These are phyloP conservation scores for Caenorhabditis plicata DNA, from an alignment of 2,888 invertebrate species.

Conservation along the genomic window DNA sequence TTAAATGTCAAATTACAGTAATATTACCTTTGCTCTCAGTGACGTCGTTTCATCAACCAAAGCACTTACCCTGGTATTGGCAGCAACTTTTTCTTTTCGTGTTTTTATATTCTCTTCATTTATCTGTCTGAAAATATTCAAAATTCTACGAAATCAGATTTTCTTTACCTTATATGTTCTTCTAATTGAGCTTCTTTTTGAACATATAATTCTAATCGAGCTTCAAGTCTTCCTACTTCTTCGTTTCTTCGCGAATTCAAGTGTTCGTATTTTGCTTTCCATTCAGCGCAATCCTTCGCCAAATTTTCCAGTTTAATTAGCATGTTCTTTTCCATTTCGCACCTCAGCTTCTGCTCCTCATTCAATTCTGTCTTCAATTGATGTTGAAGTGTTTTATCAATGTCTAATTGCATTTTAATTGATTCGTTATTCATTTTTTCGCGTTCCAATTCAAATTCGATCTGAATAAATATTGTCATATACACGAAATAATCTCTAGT, in stretches of 20 bases:
- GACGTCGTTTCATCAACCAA: conserved; percentile 3
- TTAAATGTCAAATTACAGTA: neutral
- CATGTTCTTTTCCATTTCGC: neutral
- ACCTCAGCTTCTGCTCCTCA: neutral
- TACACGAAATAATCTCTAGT: neutral
- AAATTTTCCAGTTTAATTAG: neutral
- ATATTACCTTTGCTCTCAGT: neutral
- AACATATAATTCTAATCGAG: neutral
- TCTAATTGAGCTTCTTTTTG: conserved; percentile 6
- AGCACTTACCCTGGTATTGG: neutral
- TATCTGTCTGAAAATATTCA: neutral
- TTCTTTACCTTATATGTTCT: neutral
- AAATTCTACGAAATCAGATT: neutral
- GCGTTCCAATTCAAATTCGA: conserved; percentile 18
- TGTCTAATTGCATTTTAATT: too few species aligned
- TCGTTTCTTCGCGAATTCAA: conserved; percentile 1
- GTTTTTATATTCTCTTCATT: neutral
- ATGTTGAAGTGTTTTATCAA: too few species aligned
- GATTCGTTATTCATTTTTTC: conserved; percentile 7
- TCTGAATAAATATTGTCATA: conserved; percentile 4
- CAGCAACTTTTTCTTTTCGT: neutral
- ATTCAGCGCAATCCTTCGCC: conserved; percentile 1
- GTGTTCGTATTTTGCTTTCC: conserved; percentile 3
- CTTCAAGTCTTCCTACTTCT: neutral
- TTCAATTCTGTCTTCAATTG: conserved; percentile 8